Base-by-base conservation (phyloP, 2,888 invertebrate species). In the Diarsia dahlii region DNA sequence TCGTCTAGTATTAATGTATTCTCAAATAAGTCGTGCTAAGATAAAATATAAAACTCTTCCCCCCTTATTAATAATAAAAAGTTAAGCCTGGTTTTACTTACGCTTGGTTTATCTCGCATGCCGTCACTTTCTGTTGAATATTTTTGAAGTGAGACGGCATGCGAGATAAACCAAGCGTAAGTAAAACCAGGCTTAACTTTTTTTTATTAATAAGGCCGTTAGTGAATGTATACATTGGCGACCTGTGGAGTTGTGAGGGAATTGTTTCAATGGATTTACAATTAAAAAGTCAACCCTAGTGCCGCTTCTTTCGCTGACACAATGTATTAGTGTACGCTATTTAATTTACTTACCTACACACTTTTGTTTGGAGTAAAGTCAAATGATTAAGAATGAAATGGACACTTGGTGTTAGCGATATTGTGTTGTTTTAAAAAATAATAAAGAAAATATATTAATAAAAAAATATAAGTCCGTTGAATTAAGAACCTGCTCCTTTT, bases 211-310 rank as follows among this genome's bases (percentile, higher is more conserved):
- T n/a, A n/a, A n/a, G n/a, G n/a, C n/a, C n/a, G n/a, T n/a, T n/a
- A n/a, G n/a, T 45, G 2, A 52, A 1, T 9, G 28, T 60, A 20
- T 50, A 50, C 28, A 18, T 18, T 18, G 18, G 28, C 18, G 52
- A 62, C 73, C 72, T 71, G 50, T 71, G 34, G 56, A 56, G 28
- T 15, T 46, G 39, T n/a, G 39, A 8, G 48, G 20, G 28, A 60
- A 50, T 50, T 60, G 39, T 72, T 74, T 50, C 48, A 60, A 73
- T 20, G 50, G 15, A 60, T 60, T 58, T 58, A 58, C 48, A 72
- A 54, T 28, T 46, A 13, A 46, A 46, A 28, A 28, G 12, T 13
- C 45, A 20, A 45, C 45, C 3, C 23, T 50, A 28, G 10, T 10
- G 1, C 10, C 6, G 6, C 0, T 71, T n/a, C 9, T 52, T 45